Evolutionary conservation across 2,888 invertebrate species (phyloP), one percentile per base, ranked within the genome.

Genomic region (Drosophila stalkeri): DNA sequence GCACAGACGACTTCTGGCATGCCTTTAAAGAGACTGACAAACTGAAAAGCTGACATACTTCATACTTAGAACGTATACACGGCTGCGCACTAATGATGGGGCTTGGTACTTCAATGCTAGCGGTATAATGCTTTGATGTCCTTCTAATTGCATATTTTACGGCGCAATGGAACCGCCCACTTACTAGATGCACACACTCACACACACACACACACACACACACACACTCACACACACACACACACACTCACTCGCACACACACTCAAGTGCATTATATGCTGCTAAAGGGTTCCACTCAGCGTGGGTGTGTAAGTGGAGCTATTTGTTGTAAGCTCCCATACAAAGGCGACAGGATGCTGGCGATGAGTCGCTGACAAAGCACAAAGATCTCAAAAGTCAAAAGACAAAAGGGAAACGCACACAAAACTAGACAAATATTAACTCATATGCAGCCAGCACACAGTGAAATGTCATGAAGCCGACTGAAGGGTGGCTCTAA

Each of bases 131-230:
- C 87, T 87, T 89, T 87, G 87, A 87, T 87, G 89, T 89, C 73
- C 80, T 85, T 86, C 86, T 86, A 86, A 87, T 87, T 89, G 86
- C 86, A 87, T 87, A 87, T 87, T 89, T 87, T 89, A 87, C 82
- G 85, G 87, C 78, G 87, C 86, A 79, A 75, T 77, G 79, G 74
- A 82, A 74, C 77, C 70, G 64, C 63, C 66, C 80, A 79, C 66
- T 59, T 59, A 71, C 66, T 52, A 74, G 23, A 65, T 39, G 37
- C 33, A 33, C 43, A 43, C 27, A 14, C 55, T 44, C 67, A 35
- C 44, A 39, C 46, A 16, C 47, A 49, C 75, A 57, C 56, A 60
- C 52, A 47, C 44, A 52, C 56, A 35, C 46, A 51, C n/a, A n/a
- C 33, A 33, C 43, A 43, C 27, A 14, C 55, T 44, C 67, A 35